Evolutionary conservation across 23 tunicate genomes (phyloP), one percentile per base, ranked within the genome.

Genomic region (Botrylloides violaceus): DNA sequence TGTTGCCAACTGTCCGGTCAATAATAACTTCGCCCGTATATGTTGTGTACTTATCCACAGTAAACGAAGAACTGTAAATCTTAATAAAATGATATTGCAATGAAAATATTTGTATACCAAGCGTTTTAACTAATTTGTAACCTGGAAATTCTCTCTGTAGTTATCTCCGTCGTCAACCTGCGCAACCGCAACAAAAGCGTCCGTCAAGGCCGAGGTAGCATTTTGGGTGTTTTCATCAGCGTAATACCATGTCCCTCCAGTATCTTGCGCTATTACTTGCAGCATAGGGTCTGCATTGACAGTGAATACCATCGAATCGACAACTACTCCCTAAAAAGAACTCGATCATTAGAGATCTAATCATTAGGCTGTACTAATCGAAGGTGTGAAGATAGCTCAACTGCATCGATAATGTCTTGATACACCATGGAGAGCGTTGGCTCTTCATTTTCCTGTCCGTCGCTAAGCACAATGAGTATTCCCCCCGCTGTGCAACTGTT

Each of bases 1-100:
- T 59, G 72, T 80, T 86, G 22, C 94, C 94, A 30, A 86, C 78
- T 12, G 94, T 80, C 26, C 64, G 24, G 58, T 86, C 94, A 28
- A 86, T 70, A 36, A 58, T 34, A 18, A 86, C 81, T 7, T 27
- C 32, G 47, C 85, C 94, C 1, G 77, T 80, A 58, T 78, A 21
- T 15, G 66, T 70, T 18, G 43, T 18, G 71, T 68, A 59, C 59
- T 71, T 58, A 35, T 43, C 47, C 7, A 86, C 81, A 2, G 31
- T 32, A 65, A 80, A 80, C 2, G 73, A 34, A 7, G 81, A 35
- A 55, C 94, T 86, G 65, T 80, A 74, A 2, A 86, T 79, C 94
- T 86, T 6, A 9, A 59, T 29, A 58, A 4, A 37, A 74, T 65
- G 19, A 64, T 23, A 20, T n/a, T 60, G 21, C 23, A 23, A 60